Percentiles rank a stretch among this genome's conserved stretches.
These are phyloP conservation scores for Euphydryas editha DNA, from an alignment of 2,888 invertebrate genomes.

Conservation along the genomic window DNA sequence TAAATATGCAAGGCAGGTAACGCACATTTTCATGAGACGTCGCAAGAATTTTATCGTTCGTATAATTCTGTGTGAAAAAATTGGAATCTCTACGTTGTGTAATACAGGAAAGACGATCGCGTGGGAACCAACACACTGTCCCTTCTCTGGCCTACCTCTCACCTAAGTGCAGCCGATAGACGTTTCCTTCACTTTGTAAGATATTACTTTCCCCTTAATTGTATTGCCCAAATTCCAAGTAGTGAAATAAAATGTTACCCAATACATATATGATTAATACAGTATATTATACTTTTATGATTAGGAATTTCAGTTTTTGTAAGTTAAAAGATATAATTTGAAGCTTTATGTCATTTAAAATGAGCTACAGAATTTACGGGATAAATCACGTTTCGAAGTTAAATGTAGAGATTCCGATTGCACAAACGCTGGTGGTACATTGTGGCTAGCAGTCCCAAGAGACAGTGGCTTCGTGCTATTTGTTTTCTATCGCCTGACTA, in stretches of 20 bases:
- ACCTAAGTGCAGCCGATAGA: constrained; percentile 79
- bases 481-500: constrained; percentile 12
- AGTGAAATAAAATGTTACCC: constrained; percentile 67
- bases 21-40: constrained; percentile 84
- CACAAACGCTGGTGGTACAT: constrained; percentile 6
- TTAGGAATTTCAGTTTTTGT: background rate
- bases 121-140: constrained; percentile 76
- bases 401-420: constrained; percentile 12
- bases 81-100: constrained; percentile 76
- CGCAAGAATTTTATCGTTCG: constrained; percentile 83
- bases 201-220: constrained; percentile 78
- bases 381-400: constrained; percentile 11
- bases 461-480: constrained; percentile 10
- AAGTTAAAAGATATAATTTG: background rate
- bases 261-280: constrained; percentile 49
- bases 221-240: constrained; percentile 62
- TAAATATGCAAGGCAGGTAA: constrained; percentile 84
- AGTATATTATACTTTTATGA: background rate
- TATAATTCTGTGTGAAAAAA: constrained; percentile 82
- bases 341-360: background rate
- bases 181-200: constrained; percentile 74
- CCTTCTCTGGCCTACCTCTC: constrained; percentile 57
- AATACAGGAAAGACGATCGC: constrained; percentile 74
- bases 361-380: background rate
- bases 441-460: constrained; percentile 13